Evolutionary conservation across 2,113 vertebrate species (phyloP).

Genomic region (Pagrus major): DNA sequence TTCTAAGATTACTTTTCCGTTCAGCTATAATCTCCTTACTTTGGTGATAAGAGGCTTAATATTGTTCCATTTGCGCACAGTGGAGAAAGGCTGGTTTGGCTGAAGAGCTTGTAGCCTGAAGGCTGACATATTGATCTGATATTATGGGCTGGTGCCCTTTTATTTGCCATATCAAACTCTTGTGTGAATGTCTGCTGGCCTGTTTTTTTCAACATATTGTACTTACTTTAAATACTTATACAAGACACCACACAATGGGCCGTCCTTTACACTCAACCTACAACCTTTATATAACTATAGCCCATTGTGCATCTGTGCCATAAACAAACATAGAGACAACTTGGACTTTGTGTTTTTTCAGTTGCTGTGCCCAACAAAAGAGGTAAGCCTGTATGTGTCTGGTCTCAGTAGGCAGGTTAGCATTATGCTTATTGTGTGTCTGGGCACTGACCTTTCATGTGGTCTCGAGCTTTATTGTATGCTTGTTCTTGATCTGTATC

Average conservation of each 20-base stretch:
- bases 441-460: conserved; percentile 25
- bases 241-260: neutral
- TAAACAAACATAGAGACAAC: conserved; percentile 55
- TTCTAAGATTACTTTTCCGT: conserved; percentile 9
- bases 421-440: conserved; percentile 49
- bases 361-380: conserved; percentile 79
- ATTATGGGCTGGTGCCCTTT: conserved; percentile 20
- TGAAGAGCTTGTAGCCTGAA: conserved; percentile 15
- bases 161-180: conserved; percentile 13
- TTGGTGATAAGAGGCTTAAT: conserved; percentile 50
- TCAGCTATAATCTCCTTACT: conserved; percentile 31
- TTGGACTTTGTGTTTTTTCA: conserved; percentile 82
- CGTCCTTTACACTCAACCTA: neutral
- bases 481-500: conserved; percentile 3
- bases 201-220: conserved; percentile 22
- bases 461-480: conserved; percentile 32
- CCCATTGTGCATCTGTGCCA: conserved; percentile 30
- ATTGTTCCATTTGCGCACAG: conserved; percentile 18
- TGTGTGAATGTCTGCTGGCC: conserved; percentile 21
- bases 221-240: neutral
- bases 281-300: neutral
- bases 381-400: conserved; percentile 77
- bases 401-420: conserved; percentile 30
- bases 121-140: conserved; percentile 44
- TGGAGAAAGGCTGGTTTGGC: conserved; percentile 18